These are phyloP conservation scores for Drosophila neoperkinsi DNA, from an alignment of 2,888 invertebrate species.

Conservation along the genomic window DNA sequence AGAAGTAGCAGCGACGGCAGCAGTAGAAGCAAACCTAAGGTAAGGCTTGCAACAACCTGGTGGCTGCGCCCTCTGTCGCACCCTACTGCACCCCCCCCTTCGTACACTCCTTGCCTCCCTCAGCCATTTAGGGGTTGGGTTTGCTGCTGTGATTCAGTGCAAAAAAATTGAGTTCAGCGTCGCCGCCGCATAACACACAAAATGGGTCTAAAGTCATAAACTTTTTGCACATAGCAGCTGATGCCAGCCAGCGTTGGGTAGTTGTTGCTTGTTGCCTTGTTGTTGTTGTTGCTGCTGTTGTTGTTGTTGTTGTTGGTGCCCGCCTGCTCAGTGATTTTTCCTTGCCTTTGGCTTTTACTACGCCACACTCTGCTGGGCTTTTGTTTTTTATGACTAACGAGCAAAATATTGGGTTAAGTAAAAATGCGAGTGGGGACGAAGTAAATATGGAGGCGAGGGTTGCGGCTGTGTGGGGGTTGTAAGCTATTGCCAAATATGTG, in stretches of 20 bases:
- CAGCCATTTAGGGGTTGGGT: conserved; percentile 3
- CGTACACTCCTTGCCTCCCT: neutral
- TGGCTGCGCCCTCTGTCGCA: conserved; percentile 11
- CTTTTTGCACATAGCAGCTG: conserved; percentile 77
- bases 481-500: conserved; percentile 50
- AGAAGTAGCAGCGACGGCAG: neutral
- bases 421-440: conserved; percentile 29
- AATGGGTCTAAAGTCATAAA: conserved; percentile 82
- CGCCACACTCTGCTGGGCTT: conserved; percentile 68
- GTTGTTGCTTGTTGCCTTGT: conserved; percentile 31
- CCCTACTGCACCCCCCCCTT: neutral
- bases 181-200: conserved; percentile 61
- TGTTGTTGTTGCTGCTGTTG: conserved; percentile 27
- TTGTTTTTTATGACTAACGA: conserved; percentile 79
- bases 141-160: conserved; percentile 60
- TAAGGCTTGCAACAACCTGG: conserved; percentile 48
- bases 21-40: conserved; percentile 45
- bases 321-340: conserved; percentile 74
- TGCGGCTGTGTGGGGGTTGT: neutral
- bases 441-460: conserved; percentile 7
- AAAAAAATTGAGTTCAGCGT: conserved; percentile 71
- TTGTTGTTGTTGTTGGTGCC: conserved; percentile 33
- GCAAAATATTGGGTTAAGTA: conserved; percentile 80
- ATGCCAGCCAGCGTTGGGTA: conserved; percentile 69
- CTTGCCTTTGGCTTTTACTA: conserved; percentile 79